phyloP scores from a whole-genome alignment of 1,140 invertebrate species.

The Drosophila bipectinata region DNA sequence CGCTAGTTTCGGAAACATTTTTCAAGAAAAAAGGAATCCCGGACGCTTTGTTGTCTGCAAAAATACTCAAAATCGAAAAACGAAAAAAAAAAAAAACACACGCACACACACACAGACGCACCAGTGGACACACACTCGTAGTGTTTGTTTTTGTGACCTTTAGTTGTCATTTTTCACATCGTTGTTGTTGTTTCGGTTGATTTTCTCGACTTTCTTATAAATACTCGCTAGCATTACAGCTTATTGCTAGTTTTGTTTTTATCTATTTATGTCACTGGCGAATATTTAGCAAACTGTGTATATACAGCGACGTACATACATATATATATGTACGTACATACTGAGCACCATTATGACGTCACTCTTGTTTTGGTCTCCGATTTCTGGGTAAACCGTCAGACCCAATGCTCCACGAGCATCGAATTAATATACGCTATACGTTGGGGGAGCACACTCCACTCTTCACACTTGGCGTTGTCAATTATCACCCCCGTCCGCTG shows the following conservation, averaged over 20 bases:
- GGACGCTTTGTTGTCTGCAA: constrained; percentile 50
- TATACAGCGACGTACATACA: background rate
- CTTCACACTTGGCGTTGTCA: background rate
- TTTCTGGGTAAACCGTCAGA: constrained; percentile 20
- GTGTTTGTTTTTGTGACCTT: constrained; percentile 57
- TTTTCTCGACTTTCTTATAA: constrained; percentile 37
- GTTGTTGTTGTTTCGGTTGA: constrained; percentile 30
- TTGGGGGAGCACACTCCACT: background rate
- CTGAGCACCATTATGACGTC: constrained; percentile 70
- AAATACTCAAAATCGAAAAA: constrained; percentile 19
- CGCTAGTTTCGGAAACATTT: constrained; percentile 3
- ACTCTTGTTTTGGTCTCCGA: constrained; percentile 59
- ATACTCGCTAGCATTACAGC: constrained; percentile 42
- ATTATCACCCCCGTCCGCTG: background rate
- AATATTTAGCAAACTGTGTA: constrained; percentile 42
- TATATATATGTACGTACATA: constrained; percentile 37
- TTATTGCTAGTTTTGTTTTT: constrained; percentile 53
- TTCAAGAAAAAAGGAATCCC: background rate
- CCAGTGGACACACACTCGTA: constrained; percentile 6
- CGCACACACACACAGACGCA: constrained; percentile 3
- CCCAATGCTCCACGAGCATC: background rate
- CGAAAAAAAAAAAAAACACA: background rate
- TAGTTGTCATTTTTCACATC: constrained; percentile 50
- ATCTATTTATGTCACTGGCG: constrained; percentile 45
- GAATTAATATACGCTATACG: background rate